Percentiles rank a stretch among this genome's conserved stretches.
Evolutionary conservation across 2,888 invertebrate species (phyloP).

Genomic region (Gymnocheta viridis): DNA sequence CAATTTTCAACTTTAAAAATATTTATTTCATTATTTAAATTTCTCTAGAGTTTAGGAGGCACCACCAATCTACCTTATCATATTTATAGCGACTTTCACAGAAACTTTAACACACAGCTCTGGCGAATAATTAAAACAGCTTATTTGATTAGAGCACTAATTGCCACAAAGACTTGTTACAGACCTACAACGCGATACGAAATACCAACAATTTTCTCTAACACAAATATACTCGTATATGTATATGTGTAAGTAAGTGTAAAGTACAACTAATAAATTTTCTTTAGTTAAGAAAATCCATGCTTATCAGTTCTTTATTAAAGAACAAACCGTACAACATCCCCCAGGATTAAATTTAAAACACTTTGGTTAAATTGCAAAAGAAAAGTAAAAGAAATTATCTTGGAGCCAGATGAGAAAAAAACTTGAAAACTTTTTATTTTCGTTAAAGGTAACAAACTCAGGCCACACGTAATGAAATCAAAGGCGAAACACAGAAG

Average conservation of each 20-base stretch:
- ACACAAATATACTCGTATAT: neutral
- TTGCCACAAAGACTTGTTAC: conserved; percentile 70
- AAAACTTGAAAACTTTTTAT: conserved; percentile 42
- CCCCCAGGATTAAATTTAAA: conserved; percentile 58
- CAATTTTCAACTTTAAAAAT: neutral
- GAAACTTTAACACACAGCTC: conserved; percentile 28
- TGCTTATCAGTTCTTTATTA: conserved; percentile 69
- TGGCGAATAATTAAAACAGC: conserved; percentile 72
- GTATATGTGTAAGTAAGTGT: neutral
- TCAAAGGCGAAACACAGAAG: conserved; percentile 6
- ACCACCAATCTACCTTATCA: neutral
- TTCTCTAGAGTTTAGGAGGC: neutral
- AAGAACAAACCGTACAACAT: conserved; percentile 49
- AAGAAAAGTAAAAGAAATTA: conserved; percentile 15
- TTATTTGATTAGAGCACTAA: conserved; percentile 75
- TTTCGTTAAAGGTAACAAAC: conserved; percentile 56
- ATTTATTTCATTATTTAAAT: neutral
- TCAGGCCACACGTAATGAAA: conserved; percentile 41
- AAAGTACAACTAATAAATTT: conserved; percentile 68
- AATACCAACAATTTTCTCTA: conserved; percentile 2
- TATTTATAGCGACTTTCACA: neutral
- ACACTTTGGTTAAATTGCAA: neutral
- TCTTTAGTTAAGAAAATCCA: conserved; percentile 62
- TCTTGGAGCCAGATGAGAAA: conserved; percentile 14
- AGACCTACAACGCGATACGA: conserved; percentile 33